Base-by-base conservation (phyloP, 2,797 vertebrate species). In the Manis pentadactyla region DNA sequence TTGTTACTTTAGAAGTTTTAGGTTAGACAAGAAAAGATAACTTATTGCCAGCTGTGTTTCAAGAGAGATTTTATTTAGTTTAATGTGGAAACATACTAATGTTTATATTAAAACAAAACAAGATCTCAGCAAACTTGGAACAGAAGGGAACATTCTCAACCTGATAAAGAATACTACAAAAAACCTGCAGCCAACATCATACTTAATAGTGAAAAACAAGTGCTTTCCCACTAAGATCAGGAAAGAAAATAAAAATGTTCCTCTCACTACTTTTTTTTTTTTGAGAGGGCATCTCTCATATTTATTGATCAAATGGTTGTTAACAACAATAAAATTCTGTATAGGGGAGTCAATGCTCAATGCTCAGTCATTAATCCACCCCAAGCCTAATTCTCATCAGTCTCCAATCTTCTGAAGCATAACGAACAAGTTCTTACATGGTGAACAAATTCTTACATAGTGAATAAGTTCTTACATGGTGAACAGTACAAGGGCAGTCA, bases 1-100 rank as follows among this genome's bases (percentile, higher is more conserved):
- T n/a, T n/a, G n/a, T 95, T 75, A 61, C 25, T 74, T 94, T 81
- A 73, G 53, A 94, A 81, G 25, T 86, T 94, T 90, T 81, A 68
- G 31, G 12, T 94, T 74, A 66, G 23, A 73, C 9, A 59, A 64
- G 34, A 71, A 89, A 69, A 89, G 17, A 49, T 83, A 61, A 57
- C 31, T 49, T 66, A 59, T 68, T 81, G 19, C 23, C 11, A 17
- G 79, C 8, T 7, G 10, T 29, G 19, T 81, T 96, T 87, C 82
- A 82, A 69, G 75, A 37, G 4, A 53, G 23, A 89, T 53, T 84
- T 79, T 92, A 49, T 57, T 73, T 73, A 68, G 14, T 46, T 94
- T 78, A 59, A 42, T 92, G 18, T 23, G 73, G 49, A 96, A 88
- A 53, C 25, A 55, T 82, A 81, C 15, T 86, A 85, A 85, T 46